Evolutionary conservation across 2,113 vertebrate genomes (phyloP), one percentile per base, ranked within the genome.

Genomic region (Azemiops feae): DNA sequence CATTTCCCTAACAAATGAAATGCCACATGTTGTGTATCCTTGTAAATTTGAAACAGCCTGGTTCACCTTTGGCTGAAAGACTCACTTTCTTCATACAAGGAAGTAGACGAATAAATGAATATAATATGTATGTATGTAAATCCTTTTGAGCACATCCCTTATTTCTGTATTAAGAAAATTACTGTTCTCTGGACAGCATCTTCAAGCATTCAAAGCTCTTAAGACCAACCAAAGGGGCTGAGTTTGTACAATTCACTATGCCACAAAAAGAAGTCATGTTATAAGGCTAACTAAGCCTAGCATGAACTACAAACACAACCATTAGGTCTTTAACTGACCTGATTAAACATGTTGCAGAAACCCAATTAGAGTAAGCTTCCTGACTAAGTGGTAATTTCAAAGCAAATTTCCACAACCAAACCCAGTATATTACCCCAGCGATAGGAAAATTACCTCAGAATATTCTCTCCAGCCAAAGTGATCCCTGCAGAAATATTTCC

Each of bases 391-490:
- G 86, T 10, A 12, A 30, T 54, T 88, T 69, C 16, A n/a, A 18
- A n/a, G 10, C 53, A 25, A 43, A 1, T 3, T 9, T 8, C 45
- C 86, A 50, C 22, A 34, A n/a, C 50, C 50, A 54, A 88, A n/a
- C 45, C 18, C 74, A 43, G 7, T 81, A 12, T 50, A 10, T 45
- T 47, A 34, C 20, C 39, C 20, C 58, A 22, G 14, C 5, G 11
- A 11, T 2, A 1, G 87, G 10, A 11, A 54, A 0, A 1, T 7
- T 98, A 99, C 99, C 99, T 99, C 99, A 0, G 99, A 99, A 97
- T 99, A 99, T 90, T 99, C 99, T 95, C 99, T 99, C 99, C 99
- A 99, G 97, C 99, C 99, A 96, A 99, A 99, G 98, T 99, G 99
- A 97, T 99, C 99, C 98, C 99, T 98, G 98, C 99, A 99, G 98